Percentiles rank a stretch among this genome's conserved stretches.
Conservation (phyloP, 2,888 invertebrate species). For the Erebia epiphron region DNA sequence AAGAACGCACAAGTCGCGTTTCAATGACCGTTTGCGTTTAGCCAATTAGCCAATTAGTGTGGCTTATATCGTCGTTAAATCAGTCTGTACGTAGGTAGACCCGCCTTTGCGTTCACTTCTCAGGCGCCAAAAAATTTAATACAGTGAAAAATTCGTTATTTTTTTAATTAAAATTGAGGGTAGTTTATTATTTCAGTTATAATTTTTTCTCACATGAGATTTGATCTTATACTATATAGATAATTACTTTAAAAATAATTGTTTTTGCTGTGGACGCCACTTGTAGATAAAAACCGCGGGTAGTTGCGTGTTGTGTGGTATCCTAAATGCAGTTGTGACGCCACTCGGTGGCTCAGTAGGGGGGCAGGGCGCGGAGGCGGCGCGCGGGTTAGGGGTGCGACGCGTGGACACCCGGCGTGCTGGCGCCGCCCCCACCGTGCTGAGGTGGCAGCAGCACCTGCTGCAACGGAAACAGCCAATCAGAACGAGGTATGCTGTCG, state of each 20-base stretch:
- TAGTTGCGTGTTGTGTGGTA: background rate
- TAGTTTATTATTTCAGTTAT: background rate
- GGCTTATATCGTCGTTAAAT: too few relatives aligned
- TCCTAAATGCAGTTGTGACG: slow-evolving; percentile 15
- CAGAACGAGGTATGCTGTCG: background rate
- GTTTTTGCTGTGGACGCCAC: background rate
- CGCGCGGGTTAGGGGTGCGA: slow-evolving; percentile 56
- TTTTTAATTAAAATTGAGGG: background rate
- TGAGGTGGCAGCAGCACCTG: slow-evolving; percentile 61
- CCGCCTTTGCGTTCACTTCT: too few relatives aligned
- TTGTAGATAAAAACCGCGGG: background rate
- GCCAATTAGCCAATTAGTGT: too few relatives aligned
- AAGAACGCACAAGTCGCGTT: too few relatives aligned
- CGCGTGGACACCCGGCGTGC: slow-evolving; percentile 59
- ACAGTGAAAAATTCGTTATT: background rate
- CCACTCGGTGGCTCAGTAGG: slow-evolving; percentile 30
- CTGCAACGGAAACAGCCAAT: slow-evolving; percentile 43
- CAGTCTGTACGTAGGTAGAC: too few relatives aligned
- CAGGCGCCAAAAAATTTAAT: too few relatives aligned
- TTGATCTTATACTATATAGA: background rate
- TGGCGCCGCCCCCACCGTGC: slow-evolving; percentile 55
- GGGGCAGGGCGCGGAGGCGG: slow-evolving; percentile 41
- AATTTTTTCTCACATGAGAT: background rate
- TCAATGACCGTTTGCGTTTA: too few relatives aligned
- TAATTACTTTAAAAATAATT: background rate